A percentile compares a stretch with the other conserved stretches of the same genome.
Conservation (phyloP, 2,797 vertebrate species). For the Sebastes baramenuke region DNA sequence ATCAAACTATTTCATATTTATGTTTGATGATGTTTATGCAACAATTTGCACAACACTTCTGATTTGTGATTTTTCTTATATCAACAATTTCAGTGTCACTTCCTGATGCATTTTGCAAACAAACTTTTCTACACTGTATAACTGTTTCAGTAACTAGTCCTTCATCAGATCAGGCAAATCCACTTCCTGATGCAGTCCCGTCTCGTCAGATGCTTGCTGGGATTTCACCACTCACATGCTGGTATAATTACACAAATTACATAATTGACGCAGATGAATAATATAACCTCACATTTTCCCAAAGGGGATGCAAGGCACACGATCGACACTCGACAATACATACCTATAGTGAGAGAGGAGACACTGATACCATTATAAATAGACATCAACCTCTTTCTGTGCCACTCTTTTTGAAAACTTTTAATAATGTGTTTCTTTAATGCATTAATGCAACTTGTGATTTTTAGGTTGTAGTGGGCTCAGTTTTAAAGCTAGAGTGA, state of each 20-base stretch:
- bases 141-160: background rate
- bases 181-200: constrained; percentile 30
- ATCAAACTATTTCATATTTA: fast-evolving
- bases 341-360: constrained; percentile 24
- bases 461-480: too few relatives aligned
- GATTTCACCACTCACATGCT: constrained; percentile 45
- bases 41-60: too few relatives aligned
- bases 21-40: background rate
- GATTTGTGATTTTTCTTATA: background rate
- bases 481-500: too few relatives aligned
- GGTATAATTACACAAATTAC: constrained; percentile 61
- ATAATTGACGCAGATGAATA: constrained; percentile 57
- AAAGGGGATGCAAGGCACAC: constrained; percentile 28
- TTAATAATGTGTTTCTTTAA: too few relatives aligned
- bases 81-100: constrained; percentile 1
- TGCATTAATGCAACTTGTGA: too few relatives aligned
- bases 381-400: background rate
- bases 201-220: constrained; percentile 53
- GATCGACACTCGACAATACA: background rate
- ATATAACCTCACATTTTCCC: constrained; percentile 45
- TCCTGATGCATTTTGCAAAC: constrained; percentile 15
- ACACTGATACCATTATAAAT: background rate
- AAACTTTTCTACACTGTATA: background rate
- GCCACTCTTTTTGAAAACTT: background rate
- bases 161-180: background rate